Base-by-base conservation (phyloP, 2,888 invertebrate genomes). In the Melolontha melolontha region DNA sequence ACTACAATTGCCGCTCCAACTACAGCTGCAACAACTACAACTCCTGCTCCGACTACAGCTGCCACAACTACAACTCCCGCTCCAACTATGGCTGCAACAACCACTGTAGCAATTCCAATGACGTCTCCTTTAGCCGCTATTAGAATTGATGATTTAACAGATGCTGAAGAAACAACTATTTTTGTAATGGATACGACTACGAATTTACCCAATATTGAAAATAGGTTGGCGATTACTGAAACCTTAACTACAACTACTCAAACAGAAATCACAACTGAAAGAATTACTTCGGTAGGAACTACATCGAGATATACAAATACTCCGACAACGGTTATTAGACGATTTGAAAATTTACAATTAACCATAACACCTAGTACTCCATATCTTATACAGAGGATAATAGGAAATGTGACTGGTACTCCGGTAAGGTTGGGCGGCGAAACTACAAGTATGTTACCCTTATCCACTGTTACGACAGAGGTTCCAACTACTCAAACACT, bases 401-500 rank as follows among this genome's bases (percentile, higher is more conserved):
- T 67, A 1, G 54, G 54, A 34, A 63, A 67, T 22, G 34, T 41
- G 12, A 63, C 63, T 27, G 49, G 44, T 2, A 16, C 34, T 10
- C 34, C 57, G 5, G 29, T 39, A n/a, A 67, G 64, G 29, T 5
- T 66, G 29, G 55, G 67, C 27, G 54, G 17, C 10, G 51, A 67
- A 47, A 42, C 16, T 40, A 51, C 62, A 0, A 62, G 27, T 22
- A 14, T 27, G 1, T 7, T 16, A 8, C 49, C 62, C n/a, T 49
- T 40, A 64, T 51, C 50, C 11, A 50, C 65, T 5, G 49, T 39
- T 51, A 59, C 52, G 10, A 77, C 80, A 17, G 77, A 77, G 44
- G 77, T 78, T 69, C 80, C 81, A 78, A 81, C 78, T 74, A 81
- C 73, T 16, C 76, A 78, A 75, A 79, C 79, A 73, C 1, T 34